Evolutionary conservation across 35 echinoderm and acorn worm species (phyloP), one percentile per base, ranked within the genome.

Genomic region (Ophiothrix spiculata): DNA sequence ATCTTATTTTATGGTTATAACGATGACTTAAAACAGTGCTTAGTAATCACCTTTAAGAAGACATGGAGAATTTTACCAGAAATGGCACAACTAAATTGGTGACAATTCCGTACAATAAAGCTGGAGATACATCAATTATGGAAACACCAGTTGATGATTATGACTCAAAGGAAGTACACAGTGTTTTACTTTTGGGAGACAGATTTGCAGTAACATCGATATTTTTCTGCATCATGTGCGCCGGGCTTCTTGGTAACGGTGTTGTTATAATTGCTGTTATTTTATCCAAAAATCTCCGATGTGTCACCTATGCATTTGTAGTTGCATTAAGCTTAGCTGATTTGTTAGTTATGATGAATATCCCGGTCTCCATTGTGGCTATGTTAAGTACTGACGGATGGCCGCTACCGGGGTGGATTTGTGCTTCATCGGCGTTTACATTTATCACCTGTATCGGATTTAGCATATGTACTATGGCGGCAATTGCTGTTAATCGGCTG

Each of bases 321-420:
- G 81, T 90, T 33, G 83, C 84, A 38, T 75, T 90, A 11, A 77
- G 74, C 31, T 29, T 84, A 25, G 75, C 88, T 0, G 88, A 90
- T 37, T 74, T 90, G 19, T n/a, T 90, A 13, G 85, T 82, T 21
- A 41, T 75, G 4, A 45, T 90, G 56, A 56, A 31, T 64, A 76
- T 90, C 0, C 88, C 88, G 0, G 84, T 36, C 25, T 16, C 75
- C 31, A 63, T 85, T 13, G 88, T 90, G 25, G 88, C 81, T 0
- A 0, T 90, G 41, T 56, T 90, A 1, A 79, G 81, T 0, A 80
- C 19, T 28, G 76, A 79, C 4, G 80, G 81, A 1, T 85, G 76
- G 81, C 88, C 88, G 6, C 4, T 90, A 11, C 32, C 81, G 2
- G 88, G 35, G 23, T 85, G 88, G 88, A 77, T 90, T 32, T 90